Percentiles rank a stretch among this genome's conserved stretches.
These are phyloP conservation scores for Mamestra brassicae DNA, from an alignment of 2,888 invertebrate species.

Conservation along the genomic window DNA sequence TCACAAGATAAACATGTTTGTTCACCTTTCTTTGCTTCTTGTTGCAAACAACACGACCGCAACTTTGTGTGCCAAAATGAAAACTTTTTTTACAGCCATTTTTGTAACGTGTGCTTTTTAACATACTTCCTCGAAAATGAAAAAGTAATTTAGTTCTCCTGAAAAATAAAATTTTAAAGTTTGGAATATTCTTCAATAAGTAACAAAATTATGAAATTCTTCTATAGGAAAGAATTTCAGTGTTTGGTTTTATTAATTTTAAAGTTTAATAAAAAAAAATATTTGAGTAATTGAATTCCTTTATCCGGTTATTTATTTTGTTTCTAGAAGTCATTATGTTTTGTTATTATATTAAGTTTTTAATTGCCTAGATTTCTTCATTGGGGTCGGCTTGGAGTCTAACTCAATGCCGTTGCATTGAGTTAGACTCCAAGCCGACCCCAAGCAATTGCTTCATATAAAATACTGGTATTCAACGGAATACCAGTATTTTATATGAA, in stretches of 20 bases:
- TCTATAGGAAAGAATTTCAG: neutral
- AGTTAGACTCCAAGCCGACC: too few relatives aligned
- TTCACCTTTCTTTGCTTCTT: constrained; percentile 19
- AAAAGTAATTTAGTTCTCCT: neutral
- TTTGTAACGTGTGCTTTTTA: neutral
- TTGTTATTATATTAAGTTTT: too few relatives aligned
- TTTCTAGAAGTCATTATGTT: too few relatives aligned
- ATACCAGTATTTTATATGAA: too few relatives aligned
- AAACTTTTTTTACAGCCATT: constrained; percentile 4
- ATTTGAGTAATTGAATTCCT: too few relatives aligned
- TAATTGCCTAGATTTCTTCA: neutral
- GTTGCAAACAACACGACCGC: neutral
- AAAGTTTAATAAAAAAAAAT: too few relatives aligned
- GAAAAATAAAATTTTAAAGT: neutral
- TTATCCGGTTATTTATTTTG: too few relatives aligned
- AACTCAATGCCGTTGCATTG: too few relatives aligned
- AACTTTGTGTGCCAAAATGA: constrained; percentile 19
- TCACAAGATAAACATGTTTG: constrained; percentile 50
- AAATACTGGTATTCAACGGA: too few relatives aligned
- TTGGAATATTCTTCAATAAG: neutral
- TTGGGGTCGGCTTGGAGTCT: too few relatives aligned
- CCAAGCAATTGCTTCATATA: too few relatives aligned
- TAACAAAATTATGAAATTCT: neutral
- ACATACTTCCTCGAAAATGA: neutral
- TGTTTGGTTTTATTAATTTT: neutral